phyloP scores from a whole-genome alignment of 2,113 vertebrate species.

The Xiphophorus hellerii region DNA sequence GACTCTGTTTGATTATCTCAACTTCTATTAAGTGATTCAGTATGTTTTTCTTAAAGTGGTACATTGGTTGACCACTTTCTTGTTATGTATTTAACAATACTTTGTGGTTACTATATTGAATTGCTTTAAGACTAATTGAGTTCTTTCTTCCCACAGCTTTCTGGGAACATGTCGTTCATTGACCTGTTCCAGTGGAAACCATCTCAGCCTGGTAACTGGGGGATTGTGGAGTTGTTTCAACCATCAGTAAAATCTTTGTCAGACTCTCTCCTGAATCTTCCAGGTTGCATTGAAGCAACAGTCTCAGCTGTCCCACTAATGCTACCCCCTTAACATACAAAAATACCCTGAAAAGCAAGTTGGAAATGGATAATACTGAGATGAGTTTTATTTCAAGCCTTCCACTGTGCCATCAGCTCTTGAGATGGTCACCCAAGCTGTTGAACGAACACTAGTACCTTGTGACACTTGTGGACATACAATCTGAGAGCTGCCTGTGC shows the following conservation, averaged over 20 bases:
- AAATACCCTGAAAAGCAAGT: slow-evolving; percentile 7
- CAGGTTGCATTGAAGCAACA: slow-evolving; percentile 46
- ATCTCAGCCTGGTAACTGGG: slow-evolving; percentile 32
- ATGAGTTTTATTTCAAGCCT: slow-evolving; percentile 6
- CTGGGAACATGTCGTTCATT: slow-evolving; percentile 42
- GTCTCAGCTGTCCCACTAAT: slow-evolving; percentile 41
- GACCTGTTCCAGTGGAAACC: slow-evolving; percentile 48
- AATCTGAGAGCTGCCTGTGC: slow-evolving; percentile 20
- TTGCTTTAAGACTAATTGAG: slow-evolving; percentile 4
- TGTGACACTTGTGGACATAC: slow-evolving; percentile 37
- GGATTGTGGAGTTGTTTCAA: slow-evolving; percentile 20
- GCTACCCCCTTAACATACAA: slow-evolving; percentile 43
- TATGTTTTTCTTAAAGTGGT: not conserved
- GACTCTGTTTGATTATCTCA: not conserved
- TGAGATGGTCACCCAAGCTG: slow-evolving; percentile 57
- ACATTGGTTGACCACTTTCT: not conserved
- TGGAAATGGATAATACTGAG: slow-evolving; percentile 12
- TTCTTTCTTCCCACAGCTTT: slow-evolving; percentile 44
- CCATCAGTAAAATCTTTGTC: slow-evolving; percentile 31
- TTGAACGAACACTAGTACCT: slow-evolving; percentile 28
- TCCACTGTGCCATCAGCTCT: slow-evolving; percentile 20
- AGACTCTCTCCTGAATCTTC: slow-evolving; percentile 42
- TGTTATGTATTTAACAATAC: not conserved
- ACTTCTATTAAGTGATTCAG: not conserved
- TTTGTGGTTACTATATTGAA: not conserved